A percentile compares a stretch with the other conserved stretches of the same genome.
Evolutionary conservation across 2,888 invertebrate species (phyloP).

Genomic region (Volucella inanis): DNA sequence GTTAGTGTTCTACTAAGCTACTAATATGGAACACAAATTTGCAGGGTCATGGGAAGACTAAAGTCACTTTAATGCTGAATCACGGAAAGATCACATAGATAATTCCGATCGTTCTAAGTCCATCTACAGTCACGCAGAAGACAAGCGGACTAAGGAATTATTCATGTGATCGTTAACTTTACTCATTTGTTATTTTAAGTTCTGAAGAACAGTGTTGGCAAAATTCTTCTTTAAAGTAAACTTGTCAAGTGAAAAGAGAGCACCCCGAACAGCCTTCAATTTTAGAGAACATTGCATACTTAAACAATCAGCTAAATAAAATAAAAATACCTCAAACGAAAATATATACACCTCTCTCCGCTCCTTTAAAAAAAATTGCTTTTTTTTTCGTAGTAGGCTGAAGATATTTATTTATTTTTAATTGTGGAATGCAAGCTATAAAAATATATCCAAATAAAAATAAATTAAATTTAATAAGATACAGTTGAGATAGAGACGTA

Average conservation of each 20-base stretch:
- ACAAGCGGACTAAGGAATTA: not conserved
- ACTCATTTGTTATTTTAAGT: too few species aligned
- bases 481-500: not conserved
- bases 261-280: conserved; percentile 9
- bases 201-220: too few species aligned
- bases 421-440: conserved; percentile 34
- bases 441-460: conserved; percentile 29
- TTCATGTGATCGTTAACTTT: too few species aligned
- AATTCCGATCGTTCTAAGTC: too few species aligned
- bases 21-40: conserved; percentile 22
- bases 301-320: conserved; percentile 25
- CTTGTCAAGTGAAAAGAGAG: not conserved
- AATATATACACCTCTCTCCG: conserved; percentile 17
- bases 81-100: not conserved
- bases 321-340: conserved; percentile 14
- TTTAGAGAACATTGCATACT: conserved; percentile 17
- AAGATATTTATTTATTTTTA: conserved; percentile 51
- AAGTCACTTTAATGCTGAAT: not conserved
- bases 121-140: not conserved
- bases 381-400: too few species aligned
- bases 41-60: conserved; percentile 32
- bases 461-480: conserved; percentile 6
- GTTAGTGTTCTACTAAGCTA: conserved; percentile 40
- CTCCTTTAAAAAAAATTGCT: too few species aligned
- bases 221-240: not conserved